These are phyloP conservation scores for Sussaba pulchella DNA, from an alignment of 2,888 invertebrate genomes.

Conservation along the genomic window DNA sequence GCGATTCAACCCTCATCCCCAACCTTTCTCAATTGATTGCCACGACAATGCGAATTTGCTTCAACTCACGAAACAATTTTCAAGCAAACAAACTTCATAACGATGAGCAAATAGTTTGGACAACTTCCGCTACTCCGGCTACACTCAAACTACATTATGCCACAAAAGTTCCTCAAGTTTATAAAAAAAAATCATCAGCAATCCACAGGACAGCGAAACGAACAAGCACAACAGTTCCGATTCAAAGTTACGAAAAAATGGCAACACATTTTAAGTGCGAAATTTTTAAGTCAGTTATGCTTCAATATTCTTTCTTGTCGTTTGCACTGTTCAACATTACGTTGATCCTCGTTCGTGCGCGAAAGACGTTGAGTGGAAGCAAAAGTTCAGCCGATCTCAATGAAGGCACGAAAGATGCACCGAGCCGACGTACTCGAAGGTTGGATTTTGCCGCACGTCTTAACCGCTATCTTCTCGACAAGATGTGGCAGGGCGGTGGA, in stretches of 20 bases:
- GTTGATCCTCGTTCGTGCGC: neutral
- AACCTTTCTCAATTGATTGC: neutral
- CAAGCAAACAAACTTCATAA: neutral
- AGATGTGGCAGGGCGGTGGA: conserved; percentile 18
- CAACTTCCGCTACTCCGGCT: no score
- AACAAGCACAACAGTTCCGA: no score
- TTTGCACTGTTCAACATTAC: no score
- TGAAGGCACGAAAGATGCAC: conserved; percentile 34
- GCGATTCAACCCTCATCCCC: neutral
- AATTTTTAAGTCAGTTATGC: no score
- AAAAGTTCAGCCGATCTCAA: conserved; percentile 29
- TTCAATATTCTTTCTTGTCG: neutral
- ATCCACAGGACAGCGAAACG: no score
- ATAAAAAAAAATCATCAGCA: no score
- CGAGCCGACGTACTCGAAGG: conserved; percentile 33
- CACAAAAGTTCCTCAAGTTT: no score
- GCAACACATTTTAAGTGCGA: no score
- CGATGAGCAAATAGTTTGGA: no score
- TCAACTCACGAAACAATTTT: neutral
- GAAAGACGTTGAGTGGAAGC: conserved; percentile 14
- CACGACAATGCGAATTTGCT: neutral
- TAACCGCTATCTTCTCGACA: conserved; percentile 37
- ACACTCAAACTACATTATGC: no score
- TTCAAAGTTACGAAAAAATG: no score
- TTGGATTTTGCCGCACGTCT: conserved; percentile 29